Evolutionary conservation across 2,797 vertebrate species (phyloP).

Genomic region (Echiichthys vipera): DNA sequence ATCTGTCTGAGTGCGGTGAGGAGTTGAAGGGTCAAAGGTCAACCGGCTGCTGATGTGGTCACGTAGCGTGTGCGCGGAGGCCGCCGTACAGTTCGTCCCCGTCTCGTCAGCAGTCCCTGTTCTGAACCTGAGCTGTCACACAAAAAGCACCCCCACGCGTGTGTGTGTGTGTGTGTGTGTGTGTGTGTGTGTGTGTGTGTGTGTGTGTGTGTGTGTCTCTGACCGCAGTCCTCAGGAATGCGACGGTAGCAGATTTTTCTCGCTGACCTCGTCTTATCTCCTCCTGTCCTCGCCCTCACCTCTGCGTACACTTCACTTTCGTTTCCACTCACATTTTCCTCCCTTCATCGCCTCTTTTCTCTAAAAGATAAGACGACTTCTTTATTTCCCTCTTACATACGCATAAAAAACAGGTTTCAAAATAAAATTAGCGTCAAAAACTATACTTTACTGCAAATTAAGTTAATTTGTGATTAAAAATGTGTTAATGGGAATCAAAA

Average conservation of each 20-base stretch:
- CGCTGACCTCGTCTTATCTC: constrained; percentile 34
- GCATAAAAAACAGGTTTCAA: too few species aligned
- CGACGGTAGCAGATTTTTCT: constrained; percentile 49
- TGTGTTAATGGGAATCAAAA: too few species aligned
- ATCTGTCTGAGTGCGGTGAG: constrained; percentile 10
- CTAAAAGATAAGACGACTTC: too few species aligned
- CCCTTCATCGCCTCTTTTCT: too few species aligned
- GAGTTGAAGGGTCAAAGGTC: constrained; percentile 35
- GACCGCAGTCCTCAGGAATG: constrained; percentile 59
- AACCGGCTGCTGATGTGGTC: not conserved
- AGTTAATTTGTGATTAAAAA: too few species aligned
- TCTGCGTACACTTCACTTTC: constrained; percentile 9
- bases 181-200: too few species aligned
- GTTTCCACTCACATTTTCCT: too few species aligned
- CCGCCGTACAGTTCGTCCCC: constrained; percentile 2
- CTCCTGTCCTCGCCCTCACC: constrained; percentile 60
- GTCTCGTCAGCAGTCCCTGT: constrained; percentile 26
- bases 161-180: too few species aligned
- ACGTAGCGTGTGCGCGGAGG: not conserved
- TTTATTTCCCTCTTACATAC: too few species aligned
- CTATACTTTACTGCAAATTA: too few species aligned
- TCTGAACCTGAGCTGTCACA: constrained; percentile 41
- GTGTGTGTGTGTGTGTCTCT: too few species aligned
- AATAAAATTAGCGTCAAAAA: too few species aligned
- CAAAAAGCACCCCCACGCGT: constrained; percentile 13